Evolutionary conservation across 2,888 invertebrate genomes (phyloP), one percentile per base, ranked within the genome.

Genomic region (Lepidocyrtoides sp.): DNA sequence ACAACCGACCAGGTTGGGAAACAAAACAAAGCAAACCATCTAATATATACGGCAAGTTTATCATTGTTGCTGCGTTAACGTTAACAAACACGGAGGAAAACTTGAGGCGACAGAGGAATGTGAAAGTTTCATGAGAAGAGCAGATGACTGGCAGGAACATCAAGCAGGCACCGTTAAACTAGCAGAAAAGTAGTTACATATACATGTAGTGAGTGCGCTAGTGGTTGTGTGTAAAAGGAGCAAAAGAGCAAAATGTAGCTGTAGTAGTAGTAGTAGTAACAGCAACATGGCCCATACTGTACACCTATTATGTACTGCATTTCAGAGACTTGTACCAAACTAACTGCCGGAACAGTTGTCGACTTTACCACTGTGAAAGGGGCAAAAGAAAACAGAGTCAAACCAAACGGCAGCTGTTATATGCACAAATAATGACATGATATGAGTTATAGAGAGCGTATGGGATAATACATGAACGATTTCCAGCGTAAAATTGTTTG

Each of bases 71-170:
- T 63, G 60, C 81, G n/a, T n/a, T n/a, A 75, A 89, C 72, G 69
- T 44, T 82, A 89, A 89, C 89, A 89, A 89, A 89, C 75, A 63
- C 36, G 63, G 44, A 89, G 48, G 41, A 84, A 90, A 90, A 90
- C 66, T 90, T 90, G 84, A 90, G 84, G 89, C 89, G 89, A 84
- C 89, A 84, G 77, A 77, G 84, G 89, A 89, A 89, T 89, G 89
- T 90, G 84, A 90, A 90, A 90, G 89, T 90, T 90, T 90, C 84
- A 84, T 84, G 84, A 90, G 89, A 82, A 51, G 60, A 82, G 89
- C 83, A 83, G 83, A 90, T 90, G 89, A 90, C 84, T 90, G 89
- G 89, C 89, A 90, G 89, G 84, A 90, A 77, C 66, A 90, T 77
- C 84, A 84, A 63, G 63, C 36, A 36, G 54, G 32, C 79, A 54